These are phyloP conservation scores for Podarcis lilfordi DNA, from an alignment of 2,797 vertebrate genomes.

Conservation along the genomic window DNA sequence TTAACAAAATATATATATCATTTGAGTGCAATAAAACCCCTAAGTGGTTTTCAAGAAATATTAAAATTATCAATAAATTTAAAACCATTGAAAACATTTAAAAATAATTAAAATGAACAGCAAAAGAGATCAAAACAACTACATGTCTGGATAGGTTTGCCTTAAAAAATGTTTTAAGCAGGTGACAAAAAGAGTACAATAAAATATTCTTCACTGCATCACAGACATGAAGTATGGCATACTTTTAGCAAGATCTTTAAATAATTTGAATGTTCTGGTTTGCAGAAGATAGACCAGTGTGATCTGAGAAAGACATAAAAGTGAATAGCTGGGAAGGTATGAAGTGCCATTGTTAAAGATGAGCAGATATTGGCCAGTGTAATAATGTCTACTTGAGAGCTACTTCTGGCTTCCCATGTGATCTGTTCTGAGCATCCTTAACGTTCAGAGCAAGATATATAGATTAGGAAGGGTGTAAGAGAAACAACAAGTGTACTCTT, in stretches of 20 bases:
- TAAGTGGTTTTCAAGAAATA: too few relatives aligned
- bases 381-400: background rate
- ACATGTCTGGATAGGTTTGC: too few relatives aligned
- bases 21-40: too few relatives aligned
- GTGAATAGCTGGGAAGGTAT: background rate
- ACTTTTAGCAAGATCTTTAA: background rate
- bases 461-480: background rate
- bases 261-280: background rate
- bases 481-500: background rate
- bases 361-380: background rate
- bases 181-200: too few relatives aligned
- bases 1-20: too few relatives aligned
- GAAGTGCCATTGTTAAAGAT: background rate
- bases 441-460: background rate
- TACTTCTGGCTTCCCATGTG: background rate
- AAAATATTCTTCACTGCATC: too few relatives aligned
- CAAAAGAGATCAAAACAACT: too few relatives aligned
- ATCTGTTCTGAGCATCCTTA: background rate
- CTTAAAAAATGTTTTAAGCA: too few relatives aligned
- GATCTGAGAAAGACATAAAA: background rate
- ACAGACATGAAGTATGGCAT: background rate
- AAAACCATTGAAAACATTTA: too few relatives aligned
- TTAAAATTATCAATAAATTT: too few relatives aligned
- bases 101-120: too few relatives aligned
- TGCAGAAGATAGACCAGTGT: background rate